phyloP scores from a whole-genome alignment of 2,113 vertebrate genomes.

The Pteropus alecto region DNA sequence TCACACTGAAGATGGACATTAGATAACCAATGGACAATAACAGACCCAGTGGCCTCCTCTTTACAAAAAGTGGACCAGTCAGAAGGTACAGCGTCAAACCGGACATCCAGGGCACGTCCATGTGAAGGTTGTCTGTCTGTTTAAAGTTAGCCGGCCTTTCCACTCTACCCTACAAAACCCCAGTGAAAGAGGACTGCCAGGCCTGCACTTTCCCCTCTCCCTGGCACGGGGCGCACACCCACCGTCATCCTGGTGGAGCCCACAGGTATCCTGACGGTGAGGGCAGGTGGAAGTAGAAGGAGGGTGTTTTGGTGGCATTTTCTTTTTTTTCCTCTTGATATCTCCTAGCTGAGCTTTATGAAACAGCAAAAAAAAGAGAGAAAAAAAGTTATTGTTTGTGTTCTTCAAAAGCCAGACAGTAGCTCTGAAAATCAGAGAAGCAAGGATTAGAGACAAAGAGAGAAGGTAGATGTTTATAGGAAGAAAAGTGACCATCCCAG shows the following conservation, averaged over 20 bases:
- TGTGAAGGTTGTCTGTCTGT: neutral
- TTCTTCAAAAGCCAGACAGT: conserved; percentile 33
- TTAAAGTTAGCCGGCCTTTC: neutral
- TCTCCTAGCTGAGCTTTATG: conserved; percentile 34
- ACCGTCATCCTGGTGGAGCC: neutral
- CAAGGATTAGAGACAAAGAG: neutral
- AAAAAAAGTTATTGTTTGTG: conserved; percentile 20
- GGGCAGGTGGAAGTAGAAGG: neutral
- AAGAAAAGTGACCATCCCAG: neutral
- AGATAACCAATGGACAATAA: neutral
- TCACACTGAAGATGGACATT: neutral
- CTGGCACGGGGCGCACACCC: neutral
- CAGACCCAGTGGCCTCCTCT: neutral
- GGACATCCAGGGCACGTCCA: neutral
- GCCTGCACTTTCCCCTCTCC: neutral
- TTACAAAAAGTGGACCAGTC: neutral
- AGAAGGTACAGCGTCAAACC: neutral
- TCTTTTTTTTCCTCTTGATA: conserved; percentile 4
- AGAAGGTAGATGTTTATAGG: neutral
- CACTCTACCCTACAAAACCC: neutral
- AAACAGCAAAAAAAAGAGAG: neutral
- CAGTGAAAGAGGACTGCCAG: neutral
- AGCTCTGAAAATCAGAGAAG: conserved; percentile 22
- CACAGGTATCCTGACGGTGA: neutral
- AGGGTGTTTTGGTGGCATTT: neutral